phyloP scores from a whole-genome alignment of 2,113 vertebrate species.

The Tragelaphus strepsiceros region DNA sequence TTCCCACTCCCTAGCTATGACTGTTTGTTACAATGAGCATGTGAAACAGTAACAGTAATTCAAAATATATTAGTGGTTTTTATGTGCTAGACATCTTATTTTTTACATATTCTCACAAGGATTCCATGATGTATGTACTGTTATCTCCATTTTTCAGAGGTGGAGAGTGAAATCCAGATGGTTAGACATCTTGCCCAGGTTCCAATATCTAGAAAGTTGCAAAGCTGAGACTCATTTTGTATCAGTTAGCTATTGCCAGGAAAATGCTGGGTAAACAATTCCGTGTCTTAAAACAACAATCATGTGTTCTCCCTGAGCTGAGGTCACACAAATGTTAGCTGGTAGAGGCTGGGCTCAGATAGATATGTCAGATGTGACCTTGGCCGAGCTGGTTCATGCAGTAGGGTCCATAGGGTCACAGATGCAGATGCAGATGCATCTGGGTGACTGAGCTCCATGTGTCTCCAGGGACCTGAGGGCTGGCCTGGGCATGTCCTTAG shows the following conservation, averaged over 20 bases:
- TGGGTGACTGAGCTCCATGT: not conserved
- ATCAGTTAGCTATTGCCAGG: not conserved
- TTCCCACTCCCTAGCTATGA: not conserved
- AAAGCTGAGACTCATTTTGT: not conserved
- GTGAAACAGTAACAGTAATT: not conserved
- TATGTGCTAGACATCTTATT: not conserved
- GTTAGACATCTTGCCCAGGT: not conserved
- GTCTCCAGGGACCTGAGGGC: not conserved
- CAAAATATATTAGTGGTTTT: not conserved
- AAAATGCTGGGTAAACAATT: not conserved
- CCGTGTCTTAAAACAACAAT: not conserved
- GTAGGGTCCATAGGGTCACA: not conserved
- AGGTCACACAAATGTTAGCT: not conserved
- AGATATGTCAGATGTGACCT: not conserved
- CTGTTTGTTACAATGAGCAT: not conserved
- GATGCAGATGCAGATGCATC: not conserved
- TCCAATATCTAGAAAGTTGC: not conserved
- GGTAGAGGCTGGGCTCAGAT: not conserved
- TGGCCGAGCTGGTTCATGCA: not conserved
- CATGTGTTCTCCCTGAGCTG: not conserved
- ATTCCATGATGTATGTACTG: not conserved
- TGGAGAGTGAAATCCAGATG: not conserved
- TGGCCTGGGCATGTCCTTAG: not conserved
- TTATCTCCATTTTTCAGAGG: not conserved
- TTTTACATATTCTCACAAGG: not conserved